Evolutionary conservation across 1,140 invertebrate species (phyloP).

Genomic region (Euwallacea similis): DNA sequence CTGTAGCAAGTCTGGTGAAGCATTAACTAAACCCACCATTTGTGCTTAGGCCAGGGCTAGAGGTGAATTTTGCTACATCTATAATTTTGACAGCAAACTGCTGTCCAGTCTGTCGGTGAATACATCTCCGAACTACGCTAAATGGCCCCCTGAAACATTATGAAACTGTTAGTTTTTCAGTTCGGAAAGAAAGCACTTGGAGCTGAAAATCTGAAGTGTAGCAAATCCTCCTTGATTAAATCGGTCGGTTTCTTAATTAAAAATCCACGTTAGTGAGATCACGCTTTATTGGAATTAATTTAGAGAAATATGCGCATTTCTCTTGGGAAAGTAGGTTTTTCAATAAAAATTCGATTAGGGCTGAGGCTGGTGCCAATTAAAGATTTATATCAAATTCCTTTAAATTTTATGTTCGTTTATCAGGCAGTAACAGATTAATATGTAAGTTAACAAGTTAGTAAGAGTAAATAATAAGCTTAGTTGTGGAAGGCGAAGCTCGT

Average conservation of each 20-base stretch:
- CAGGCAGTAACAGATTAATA: too few species aligned
- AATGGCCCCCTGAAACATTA: slow-evolving; percentile 88
- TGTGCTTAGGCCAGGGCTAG: slow-evolving; percentile 91
- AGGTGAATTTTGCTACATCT: slow-evolving; percentile 96
- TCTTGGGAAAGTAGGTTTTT: not conserved
- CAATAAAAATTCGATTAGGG: slow-evolving; percentile 1
- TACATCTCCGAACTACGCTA: slow-evolving; percentile 93
- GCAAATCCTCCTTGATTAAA: not conserved
- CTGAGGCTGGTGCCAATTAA: not conserved
- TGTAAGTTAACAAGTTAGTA: too few species aligned
- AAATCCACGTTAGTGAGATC: not conserved
- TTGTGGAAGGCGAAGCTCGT: too few species aligned
- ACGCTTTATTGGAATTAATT: slow-evolving; percentile 13
- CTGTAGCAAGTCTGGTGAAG: too few species aligned
- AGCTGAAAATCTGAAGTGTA: too few species aligned
- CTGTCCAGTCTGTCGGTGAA: slow-evolving; percentile 91
- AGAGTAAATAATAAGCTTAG: too few species aligned
- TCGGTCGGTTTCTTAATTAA: not conserved
- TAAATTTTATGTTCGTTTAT: too few species aligned
- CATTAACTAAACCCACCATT: slow-evolving; percentile 67
- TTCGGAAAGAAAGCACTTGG: too few species aligned
- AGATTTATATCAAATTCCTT: not conserved
- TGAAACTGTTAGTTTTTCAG: too few species aligned
- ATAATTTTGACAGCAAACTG: slow-evolving; percentile 99
- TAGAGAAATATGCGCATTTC: not conserved